phyloP scores from a whole-genome alignment of 2,888 invertebrate species.

The Epirrhoe alternata region DNA sequence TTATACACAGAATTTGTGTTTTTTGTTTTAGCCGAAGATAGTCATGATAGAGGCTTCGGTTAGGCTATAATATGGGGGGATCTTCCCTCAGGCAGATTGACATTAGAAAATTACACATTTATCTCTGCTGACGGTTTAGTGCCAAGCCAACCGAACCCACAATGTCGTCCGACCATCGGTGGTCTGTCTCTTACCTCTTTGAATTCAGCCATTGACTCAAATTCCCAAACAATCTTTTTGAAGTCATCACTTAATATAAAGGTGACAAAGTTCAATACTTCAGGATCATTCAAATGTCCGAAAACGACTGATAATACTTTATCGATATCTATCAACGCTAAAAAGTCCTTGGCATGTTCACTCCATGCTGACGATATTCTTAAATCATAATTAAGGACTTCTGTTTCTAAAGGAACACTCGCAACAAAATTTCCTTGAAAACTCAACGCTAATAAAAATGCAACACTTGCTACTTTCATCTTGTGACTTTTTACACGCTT shows the following conservation, averaged over 20 bases:
- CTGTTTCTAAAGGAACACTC: constrained; percentile 20
- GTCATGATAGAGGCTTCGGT: too few relatives aligned
- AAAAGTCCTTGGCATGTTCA: constrained; percentile 52
- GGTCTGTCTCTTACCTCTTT: constrained; percentile 50
- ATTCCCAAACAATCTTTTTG: constrained; percentile 49
- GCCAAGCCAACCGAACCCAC: too few relatives aligned
- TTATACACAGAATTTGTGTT: not conserved
- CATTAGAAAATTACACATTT: too few relatives aligned
- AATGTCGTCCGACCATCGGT: not conserved
- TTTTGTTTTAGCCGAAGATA: too few relatives aligned
- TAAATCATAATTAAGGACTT: constrained; percentile 4
- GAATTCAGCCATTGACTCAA: constrained; percentile 56
- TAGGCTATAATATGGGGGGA: too few relatives aligned
- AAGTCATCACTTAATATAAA: constrained; percentile 53
- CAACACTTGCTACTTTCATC: constrained; percentile 40
- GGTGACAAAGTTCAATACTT: constrained; percentile 51
- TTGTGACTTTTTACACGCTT: constrained; percentile 13
- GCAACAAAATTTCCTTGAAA: constrained; percentile 26
- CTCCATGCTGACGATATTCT: constrained; percentile 44
- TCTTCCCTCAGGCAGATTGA: too few relatives aligned
- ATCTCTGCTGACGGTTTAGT: too few relatives aligned
- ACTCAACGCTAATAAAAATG: constrained; percentile 31
- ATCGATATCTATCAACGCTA: constrained; percentile 52
- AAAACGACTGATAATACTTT: constrained; percentile 48
- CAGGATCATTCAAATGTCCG: constrained; percentile 53